These are phyloP conservation scores for Urosaurus nigricauda DNA, from an alignment of 2,797 vertebrate species.

Conservation along the genomic window DNA sequence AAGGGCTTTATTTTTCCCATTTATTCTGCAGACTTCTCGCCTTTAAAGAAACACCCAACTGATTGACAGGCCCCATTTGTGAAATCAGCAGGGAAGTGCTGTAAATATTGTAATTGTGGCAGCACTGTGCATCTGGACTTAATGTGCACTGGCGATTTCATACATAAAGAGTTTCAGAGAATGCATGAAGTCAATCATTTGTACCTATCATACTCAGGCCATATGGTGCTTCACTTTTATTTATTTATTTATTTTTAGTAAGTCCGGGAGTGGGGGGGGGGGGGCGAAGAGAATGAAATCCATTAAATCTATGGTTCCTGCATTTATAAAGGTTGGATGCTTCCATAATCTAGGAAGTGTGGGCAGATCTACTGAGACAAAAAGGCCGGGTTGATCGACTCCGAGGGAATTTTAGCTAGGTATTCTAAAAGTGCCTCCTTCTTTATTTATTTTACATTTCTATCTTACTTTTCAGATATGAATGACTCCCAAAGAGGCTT, in stretches of 20 bases:
- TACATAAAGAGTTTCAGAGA: conserved; percentile 31
- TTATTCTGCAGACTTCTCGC: conserved; percentile 29
- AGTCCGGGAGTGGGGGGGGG: no score
- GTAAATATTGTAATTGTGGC: conserved; percentile 67
- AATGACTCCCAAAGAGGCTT: background rate
- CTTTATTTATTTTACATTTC: background rate
- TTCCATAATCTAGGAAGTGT: background rate
- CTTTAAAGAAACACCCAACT: conserved; percentile 38
- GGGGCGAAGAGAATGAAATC: background rate
- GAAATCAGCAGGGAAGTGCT: conserved; percentile 54
- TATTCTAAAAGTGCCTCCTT: background rate
- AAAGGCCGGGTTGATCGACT: background rate
- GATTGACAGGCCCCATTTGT: conserved; percentile 57
- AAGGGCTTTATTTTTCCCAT: conserved; percentile 52
- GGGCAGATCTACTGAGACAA: background rate
- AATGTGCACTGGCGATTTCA: conserved; percentile 46
- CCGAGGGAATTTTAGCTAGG: background rate
- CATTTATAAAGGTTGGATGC: background rate
- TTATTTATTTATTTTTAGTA: conserved; percentile 1
- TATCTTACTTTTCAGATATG: background rate
- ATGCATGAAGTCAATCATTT: conserved; percentile 34
- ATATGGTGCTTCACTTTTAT: conserved; percentile 8
- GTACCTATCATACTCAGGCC: background rate
- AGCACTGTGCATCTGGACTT: conserved; percentile 36
- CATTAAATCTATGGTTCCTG: background rate